These are phyloP conservation scores for Oreocharis arfaki DNA, from an alignment of 2,113 vertebrate species.

Conservation along the genomic window DNA sequence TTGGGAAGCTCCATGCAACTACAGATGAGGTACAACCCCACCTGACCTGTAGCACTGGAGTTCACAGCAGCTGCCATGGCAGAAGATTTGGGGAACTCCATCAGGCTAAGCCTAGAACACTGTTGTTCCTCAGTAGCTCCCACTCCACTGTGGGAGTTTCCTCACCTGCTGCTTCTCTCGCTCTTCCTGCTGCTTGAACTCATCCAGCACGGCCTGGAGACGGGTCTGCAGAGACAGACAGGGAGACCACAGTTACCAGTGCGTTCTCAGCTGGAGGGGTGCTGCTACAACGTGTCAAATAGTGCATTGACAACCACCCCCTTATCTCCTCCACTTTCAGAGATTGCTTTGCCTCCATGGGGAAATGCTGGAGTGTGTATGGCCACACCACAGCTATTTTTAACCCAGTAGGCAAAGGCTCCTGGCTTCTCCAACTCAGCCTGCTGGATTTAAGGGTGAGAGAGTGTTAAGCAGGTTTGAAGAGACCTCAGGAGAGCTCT, in stretches of 20 bases:
- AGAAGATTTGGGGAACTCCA: neutral
- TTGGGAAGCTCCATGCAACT: neutral
- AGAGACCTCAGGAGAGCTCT: neutral
- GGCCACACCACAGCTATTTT: neutral
- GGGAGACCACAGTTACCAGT: neutral
- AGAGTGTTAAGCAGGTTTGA: neutral
- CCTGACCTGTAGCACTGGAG: neutral
- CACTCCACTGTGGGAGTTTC: neutral
- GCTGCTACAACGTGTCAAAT: neutral
- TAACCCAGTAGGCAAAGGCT: neutral
- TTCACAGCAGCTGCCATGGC: neutral
- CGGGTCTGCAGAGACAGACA: conserved; percentile 77
- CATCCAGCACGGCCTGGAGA: conserved; percentile 90
- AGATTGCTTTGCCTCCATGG: neutral
- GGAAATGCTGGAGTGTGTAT: neutral
- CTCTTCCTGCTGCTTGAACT: conserved; percentile 94
- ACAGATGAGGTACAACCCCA: neutral
- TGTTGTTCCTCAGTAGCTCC: neutral
- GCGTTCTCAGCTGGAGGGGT: neutral
- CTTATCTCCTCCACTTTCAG: neutral
- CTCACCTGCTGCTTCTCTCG: conserved; percentile 92
- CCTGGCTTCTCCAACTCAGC: neutral
- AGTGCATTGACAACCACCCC: neutral
- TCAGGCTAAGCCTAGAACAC: neutral
- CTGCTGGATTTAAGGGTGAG: neutral